A percentile compares a stretch with the other conserved stretches of the same genome.
These are phyloP conservation scores for Anabas testudineus DNA, from an alignment of 2,797 vertebrate genomes.

Conservation along the genomic window DNA sequence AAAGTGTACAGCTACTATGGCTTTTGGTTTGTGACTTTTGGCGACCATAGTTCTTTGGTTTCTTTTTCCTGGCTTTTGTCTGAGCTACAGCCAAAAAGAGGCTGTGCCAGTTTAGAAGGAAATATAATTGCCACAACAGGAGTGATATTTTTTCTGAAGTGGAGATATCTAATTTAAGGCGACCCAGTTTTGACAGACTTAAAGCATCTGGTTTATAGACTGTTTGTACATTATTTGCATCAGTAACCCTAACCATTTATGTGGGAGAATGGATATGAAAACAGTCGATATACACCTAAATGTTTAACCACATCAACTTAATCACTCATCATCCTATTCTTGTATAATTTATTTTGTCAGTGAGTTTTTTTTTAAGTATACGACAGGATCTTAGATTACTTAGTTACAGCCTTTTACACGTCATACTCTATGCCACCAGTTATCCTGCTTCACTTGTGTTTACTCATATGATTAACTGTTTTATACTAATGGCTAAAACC, in stretches of 20 bases:
- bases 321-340: not conserved
- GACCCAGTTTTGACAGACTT: conserved; percentile 34
- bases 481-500: not conserved
- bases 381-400: not conserved
- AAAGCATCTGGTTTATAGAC: conserved; percentile 20
- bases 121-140: conserved; percentile 13
- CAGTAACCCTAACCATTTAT: not conserved
- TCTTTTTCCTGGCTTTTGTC: conserved; percentile 45
- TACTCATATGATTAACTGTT: not conserved
- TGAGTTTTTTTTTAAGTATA: conserved; percentile 6
- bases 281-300: not conserved
- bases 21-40: conserved; percentile 24
- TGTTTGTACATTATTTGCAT: conserved; percentile 14
- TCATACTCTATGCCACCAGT: not conserved
- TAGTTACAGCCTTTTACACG: conserved; percentile 4
- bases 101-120: conserved; percentile 26
- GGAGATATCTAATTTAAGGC: conserved; percentile 42
- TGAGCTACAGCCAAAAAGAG: conserved; percentile 29
- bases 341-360: not conserved
- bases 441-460: not conserved
- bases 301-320: not conserved
- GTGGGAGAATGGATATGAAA: not conserved
- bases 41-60: conserved; percentile 16
- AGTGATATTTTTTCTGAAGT: conserved; percentile 21
- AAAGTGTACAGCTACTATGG: conserved; percentile 21